Conservation (phyloP, 2,797 vertebrate species). For the Thripadectes ignobilis region DNA sequence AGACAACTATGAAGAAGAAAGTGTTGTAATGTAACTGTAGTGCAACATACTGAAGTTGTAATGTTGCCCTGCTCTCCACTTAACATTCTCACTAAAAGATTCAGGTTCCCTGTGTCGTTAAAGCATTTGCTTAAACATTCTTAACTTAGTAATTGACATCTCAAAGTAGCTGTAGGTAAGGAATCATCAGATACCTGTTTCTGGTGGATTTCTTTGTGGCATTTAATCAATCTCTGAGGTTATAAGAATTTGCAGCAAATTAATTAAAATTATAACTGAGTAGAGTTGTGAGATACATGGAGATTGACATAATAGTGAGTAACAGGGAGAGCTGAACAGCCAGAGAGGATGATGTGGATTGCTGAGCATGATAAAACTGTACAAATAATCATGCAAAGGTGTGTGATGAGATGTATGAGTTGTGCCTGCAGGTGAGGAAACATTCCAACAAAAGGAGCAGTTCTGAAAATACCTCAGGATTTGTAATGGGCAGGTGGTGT, state of each 20-base stretch:
- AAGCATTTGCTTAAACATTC: neutral
- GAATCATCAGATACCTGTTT: neutral
- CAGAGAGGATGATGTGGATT: neutral
- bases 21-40: neutral
- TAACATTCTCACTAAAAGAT: neutral
- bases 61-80: neutral
- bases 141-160: neutral
- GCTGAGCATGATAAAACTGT: neutral
- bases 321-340: neutral
- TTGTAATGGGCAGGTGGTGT: neutral
- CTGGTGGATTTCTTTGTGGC: neutral
- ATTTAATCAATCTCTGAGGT: neutral
- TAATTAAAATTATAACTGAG: neutral
- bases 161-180: neutral
- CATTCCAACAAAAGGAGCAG: neutral
- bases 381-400: neutral
- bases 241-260: neutral
- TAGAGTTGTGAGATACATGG: neutral
- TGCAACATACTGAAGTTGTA: neutral
- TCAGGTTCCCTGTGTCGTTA: neutral
- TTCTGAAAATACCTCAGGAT: neutral
- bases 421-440: neutral
- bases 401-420: neutral
- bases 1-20: neutral
- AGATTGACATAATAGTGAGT: neutral